Percentiles rank a stretch among this genome's conserved stretches.
Conservation (phyloP, 2,888 invertebrate genomes). For the Athetis lepigone region DNA sequence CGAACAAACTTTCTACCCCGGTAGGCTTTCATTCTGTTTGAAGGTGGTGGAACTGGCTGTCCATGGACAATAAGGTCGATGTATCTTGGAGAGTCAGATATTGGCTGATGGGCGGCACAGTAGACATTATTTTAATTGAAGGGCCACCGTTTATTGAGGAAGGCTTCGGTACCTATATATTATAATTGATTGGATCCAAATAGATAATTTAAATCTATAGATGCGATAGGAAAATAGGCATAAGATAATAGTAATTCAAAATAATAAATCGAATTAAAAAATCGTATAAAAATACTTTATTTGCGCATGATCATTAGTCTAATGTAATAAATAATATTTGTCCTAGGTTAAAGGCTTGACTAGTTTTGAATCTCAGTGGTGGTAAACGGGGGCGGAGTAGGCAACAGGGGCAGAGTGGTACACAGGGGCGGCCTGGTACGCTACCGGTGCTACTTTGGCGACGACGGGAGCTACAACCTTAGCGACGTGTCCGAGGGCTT, state of each 20-base stretch:
- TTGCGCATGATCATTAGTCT: constrained; percentile 35
- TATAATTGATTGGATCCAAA: too few species aligned
- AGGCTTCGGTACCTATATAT: too few species aligned
- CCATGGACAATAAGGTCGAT: too few species aligned
- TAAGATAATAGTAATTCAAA: not conserved
- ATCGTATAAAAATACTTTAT: constrained; percentile 32
- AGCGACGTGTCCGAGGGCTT: constrained; percentile 77
- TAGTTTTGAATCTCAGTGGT: constrained; percentile 55
- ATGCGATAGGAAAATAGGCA: too few species aligned
- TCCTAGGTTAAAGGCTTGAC: constrained; percentile 38
- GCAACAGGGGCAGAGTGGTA: constrained; percentile 57
- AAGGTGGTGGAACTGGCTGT: too few species aligned
- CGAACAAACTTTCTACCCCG: too few species aligned
- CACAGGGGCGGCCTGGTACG: constrained; percentile 69
- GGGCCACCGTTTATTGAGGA: too few species aligned
- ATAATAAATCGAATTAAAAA: not conserved
- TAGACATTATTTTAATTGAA: too few species aligned
- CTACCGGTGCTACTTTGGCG: constrained; percentile 65
- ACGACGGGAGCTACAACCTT: constrained; percentile 70
- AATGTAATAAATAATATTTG: constrained; percentile 49
- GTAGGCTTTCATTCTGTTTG: too few species aligned
- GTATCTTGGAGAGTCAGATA: too few species aligned
- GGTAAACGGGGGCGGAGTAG: constrained; percentile 52
- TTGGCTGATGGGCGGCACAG: too few species aligned
- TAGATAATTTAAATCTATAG: too few species aligned